Evolutionary conservation across 2,888 invertebrate genomes (phyloP).

Genomic region (Caenorhabditis sp.): DNA sequence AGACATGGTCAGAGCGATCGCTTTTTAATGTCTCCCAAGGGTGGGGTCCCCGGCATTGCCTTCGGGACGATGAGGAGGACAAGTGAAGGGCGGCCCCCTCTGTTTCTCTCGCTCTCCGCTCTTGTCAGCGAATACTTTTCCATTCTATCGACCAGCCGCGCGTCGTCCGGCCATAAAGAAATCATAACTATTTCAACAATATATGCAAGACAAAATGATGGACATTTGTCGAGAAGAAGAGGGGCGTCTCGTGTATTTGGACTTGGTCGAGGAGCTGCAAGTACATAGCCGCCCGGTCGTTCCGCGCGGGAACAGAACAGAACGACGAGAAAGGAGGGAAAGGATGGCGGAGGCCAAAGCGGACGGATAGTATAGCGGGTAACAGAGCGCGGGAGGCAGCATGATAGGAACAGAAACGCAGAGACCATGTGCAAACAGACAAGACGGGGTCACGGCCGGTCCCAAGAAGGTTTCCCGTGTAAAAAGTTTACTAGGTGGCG

Average conservation of each 20-base stretch:
- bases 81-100: background rate
- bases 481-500: constrained; percentile 8
- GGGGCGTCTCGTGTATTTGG: background rate
- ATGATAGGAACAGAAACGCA: constrained; percentile 26
- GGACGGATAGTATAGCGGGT: constrained; percentile 38
- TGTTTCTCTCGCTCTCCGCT: background rate
- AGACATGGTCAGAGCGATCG: constrained; percentile 44
- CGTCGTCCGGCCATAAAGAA: background rate
- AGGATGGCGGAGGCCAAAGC: background rate
- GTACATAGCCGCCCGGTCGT: constrained; percentile 44
- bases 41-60: constrained; percentile 29
- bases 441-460: constrained; percentile 35
- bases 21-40: constrained; percentile 58
- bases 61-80: background rate
- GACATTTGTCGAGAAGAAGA: too few species aligned
- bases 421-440: constrained; percentile 41
- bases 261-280: constrained; percentile 1
- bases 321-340: constrained; percentile 29
- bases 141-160: too few species aligned
- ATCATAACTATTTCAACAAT: constrained; percentile 11
- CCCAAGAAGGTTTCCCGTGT: constrained; percentile 4
- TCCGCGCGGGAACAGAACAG: constrained; percentile 34
- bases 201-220: constrained; percentile 1
- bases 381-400: constrained; percentile 17
- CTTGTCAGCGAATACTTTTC: too few species aligned